Evolutionary conservation across 53 echinoderm and acorn worm genomes (phyloP).

Genomic region (Temnopleurus reevesii): DNA sequence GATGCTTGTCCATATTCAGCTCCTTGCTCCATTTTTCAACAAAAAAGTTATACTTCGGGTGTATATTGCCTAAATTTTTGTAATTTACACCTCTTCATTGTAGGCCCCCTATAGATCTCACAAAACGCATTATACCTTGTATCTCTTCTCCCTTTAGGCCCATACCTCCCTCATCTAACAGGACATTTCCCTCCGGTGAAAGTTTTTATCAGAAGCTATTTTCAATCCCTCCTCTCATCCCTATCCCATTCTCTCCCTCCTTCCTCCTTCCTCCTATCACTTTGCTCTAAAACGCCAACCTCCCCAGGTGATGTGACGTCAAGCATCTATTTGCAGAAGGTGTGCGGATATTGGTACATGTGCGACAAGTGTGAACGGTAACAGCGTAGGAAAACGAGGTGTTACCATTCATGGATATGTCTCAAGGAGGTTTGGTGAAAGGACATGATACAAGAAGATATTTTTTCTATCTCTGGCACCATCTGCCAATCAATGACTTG

Average conservation of each 20-base stretch:
- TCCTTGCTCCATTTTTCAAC: too few species aligned
- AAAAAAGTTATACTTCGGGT: too few species aligned
- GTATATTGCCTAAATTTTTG: too few species aligned
- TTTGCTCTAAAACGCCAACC: neutral
- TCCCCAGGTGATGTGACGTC: constrained; percentile 53
- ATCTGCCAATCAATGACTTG: constrained; percentile 24
- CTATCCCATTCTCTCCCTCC: neutral
- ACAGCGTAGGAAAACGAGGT: constrained; percentile 7
- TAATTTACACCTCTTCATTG: too few species aligned
- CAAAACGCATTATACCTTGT: neutral
- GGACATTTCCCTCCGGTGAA: constrained; percentile 16
- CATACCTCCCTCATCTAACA: constrained; percentile 1
- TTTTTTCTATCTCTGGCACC: neutral
- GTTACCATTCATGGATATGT: constrained; percentile 9
- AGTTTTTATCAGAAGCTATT: constrained; percentile 21
- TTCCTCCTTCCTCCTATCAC: neutral
- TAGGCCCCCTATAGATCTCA: too few species aligned
- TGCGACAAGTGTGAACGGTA: constrained; percentile 38
- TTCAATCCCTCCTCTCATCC: constrained; percentile 25
- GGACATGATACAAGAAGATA: neutral
- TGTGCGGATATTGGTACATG: constrained; percentile 38
- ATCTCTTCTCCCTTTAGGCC: neutral
- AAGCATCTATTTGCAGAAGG: constrained; percentile 35
- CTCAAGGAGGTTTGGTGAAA: constrained; percentile 2
- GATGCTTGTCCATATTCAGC: too few species aligned